These are phyloP conservation scores for Ophioninae sp. DNA, from an alignment of 2,888 invertebrate species.

Conservation along the genomic window DNA sequence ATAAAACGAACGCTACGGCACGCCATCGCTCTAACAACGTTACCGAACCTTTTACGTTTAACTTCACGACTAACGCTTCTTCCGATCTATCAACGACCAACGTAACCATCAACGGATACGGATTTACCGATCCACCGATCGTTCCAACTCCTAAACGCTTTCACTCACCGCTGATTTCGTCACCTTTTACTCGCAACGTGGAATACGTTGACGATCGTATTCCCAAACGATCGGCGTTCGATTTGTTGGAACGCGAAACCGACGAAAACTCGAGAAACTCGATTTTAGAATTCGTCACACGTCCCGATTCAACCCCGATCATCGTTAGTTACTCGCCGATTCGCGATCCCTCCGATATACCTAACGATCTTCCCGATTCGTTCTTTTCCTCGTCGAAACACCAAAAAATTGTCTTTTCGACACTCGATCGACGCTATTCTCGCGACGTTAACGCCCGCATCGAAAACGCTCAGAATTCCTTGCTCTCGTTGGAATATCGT, in stretches of 20 bases:
- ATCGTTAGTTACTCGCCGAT: conserved; percentile 64
- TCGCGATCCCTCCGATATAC: conserved; percentile 10
- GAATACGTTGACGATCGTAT: conserved; percentile 56
- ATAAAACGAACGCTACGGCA: background rate
- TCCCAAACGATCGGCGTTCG: conserved; percentile 42
- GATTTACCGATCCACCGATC: background rate
- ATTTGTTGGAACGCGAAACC: conserved; percentile 53
- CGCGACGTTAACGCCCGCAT: conserved; percentile 68
- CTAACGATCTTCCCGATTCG: background rate
- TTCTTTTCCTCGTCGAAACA: background rate
- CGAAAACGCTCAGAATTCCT: conserved; percentile 71
- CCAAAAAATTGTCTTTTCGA: conserved; percentile 12
- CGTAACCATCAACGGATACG: background rate
- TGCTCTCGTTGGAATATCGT: conserved; percentile 69
- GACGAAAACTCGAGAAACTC: conserved; percentile 64
- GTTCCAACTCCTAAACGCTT: conserved; percentile 17
- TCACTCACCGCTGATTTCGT: background rate
- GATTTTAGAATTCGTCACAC: conserved; percentile 47
- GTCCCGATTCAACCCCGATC: conserved; percentile 55
- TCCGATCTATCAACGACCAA: conserved; percentile 7
- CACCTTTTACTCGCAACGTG: background rate
- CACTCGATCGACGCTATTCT: background rate
- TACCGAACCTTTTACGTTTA: conserved; percentile 28
- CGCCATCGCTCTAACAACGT: conserved; percentile 9
- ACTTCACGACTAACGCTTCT: conserved; percentile 51